Conservation (phyloP, 2,113 vertebrate species). For the Trinectes maculatus region DNA sequence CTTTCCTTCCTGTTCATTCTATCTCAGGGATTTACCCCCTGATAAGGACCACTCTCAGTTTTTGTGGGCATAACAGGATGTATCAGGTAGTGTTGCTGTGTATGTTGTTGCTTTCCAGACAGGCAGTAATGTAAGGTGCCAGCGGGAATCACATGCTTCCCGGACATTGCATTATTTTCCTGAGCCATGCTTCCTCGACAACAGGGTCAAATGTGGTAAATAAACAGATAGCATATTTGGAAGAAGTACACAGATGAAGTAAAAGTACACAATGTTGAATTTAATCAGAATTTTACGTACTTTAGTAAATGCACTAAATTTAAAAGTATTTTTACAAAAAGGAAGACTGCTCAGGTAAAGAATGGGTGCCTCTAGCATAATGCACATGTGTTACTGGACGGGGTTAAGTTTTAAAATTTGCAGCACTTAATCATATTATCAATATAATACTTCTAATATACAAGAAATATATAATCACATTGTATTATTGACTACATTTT, state of each 20-base stretch:
- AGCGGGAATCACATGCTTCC: slow-evolving; percentile 3
- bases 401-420: too few species aligned
- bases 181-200: slow-evolving; percentile 10
- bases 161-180: not conserved
- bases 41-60: slow-evolving; percentile 15
- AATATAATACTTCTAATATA: too few species aligned
- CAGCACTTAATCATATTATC: too few species aligned
- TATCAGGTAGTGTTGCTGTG: slow-evolving; percentile 9
- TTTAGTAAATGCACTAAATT: too few species aligned
- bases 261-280: not conserved
- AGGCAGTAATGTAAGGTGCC: not conserved
- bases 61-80: slow-evolving; percentile 17
- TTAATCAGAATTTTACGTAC: not conserved
- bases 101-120: not conserved
- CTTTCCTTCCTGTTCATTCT: slow-evolving; percentile 23
- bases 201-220: not conserved
- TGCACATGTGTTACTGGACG: too few species aligned
- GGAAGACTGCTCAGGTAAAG: too few species aligned
- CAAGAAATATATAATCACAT: too few species aligned
- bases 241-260: not conserved
- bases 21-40: slow-evolving; percentile 21
- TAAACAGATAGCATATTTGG: not conserved
- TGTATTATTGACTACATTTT: not conserved
- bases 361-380: too few species aligned
- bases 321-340: too few species aligned